Evolutionary conservation across 2,113 vertebrate genomes (phyloP).

Genomic region (Tursiops truncatus): DNA sequence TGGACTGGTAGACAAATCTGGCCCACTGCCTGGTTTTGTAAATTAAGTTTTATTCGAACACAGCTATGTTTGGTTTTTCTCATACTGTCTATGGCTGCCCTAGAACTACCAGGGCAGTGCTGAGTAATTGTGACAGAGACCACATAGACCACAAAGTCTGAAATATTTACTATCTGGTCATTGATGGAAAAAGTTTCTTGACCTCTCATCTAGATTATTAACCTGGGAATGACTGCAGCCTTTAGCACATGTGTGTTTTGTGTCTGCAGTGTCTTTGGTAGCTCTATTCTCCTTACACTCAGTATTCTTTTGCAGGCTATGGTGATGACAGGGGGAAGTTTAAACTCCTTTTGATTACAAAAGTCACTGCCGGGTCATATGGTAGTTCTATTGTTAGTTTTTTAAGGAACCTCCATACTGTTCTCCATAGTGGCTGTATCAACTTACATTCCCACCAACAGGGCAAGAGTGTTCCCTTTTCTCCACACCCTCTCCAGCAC

Average conservation of each 20-base stretch:
- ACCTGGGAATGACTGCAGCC: not conserved
- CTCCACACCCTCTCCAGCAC: too few relatives aligned
- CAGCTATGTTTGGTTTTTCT: not conserved
- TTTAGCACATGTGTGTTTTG: not conserved
- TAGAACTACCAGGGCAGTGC: not conserved
- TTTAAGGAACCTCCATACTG: too few relatives aligned
- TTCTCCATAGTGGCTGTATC: too few relatives aligned
- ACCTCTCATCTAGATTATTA: not conserved
- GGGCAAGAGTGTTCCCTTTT: too few relatives aligned
- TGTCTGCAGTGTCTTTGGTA: not conserved
- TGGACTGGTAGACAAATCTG: not conserved
- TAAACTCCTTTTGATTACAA: slow-evolving; percentile 16
- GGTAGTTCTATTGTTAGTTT: too few relatives aligned
- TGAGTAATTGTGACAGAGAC: not conserved
- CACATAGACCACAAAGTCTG: not conserved
- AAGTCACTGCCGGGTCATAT: not conserved
- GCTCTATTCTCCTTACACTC: not conserved
- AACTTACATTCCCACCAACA: too few relatives aligned
- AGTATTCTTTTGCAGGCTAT: not conserved
- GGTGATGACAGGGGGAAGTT: not conserved
- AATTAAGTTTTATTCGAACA: not conserved
- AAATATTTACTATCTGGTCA: not conserved
- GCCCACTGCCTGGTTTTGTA: not conserved
- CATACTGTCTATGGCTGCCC: not conserved
- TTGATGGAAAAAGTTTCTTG: not conserved